phyloP scores from a whole-genome alignment of 2,797 vertebrate species.

The Tauraco hartlaubi region DNA sequence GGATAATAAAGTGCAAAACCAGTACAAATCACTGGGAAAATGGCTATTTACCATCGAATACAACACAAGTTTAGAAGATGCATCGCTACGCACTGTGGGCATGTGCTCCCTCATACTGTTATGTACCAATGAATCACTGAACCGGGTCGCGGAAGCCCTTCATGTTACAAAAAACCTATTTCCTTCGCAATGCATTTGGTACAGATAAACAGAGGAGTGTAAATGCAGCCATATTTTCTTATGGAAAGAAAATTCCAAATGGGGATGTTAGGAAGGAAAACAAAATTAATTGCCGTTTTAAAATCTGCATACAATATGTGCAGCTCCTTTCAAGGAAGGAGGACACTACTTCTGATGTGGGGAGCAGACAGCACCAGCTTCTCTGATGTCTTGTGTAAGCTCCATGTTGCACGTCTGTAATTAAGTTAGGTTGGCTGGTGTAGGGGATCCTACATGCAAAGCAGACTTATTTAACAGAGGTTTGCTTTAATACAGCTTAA shows the following conservation, averaged over 20 bases:
- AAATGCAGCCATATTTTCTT: background rate
- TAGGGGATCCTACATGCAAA: background rate
- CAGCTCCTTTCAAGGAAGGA: background rate
- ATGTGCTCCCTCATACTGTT: background rate
- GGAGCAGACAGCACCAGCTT: background rate
- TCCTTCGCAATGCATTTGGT: background rate
- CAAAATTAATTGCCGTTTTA: background rate
- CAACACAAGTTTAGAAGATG: background rate
- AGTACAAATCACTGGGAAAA: conserved; percentile 20
- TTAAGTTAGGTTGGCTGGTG: background rate
- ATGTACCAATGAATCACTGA: background rate
- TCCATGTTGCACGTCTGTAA: background rate
- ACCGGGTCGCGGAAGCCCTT: background rate
- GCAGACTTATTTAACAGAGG: background rate
- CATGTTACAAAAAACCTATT: background rate
- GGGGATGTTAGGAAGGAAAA: background rate
- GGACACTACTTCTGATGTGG: background rate
- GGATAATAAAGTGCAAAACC: background rate
- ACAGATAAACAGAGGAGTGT: background rate
- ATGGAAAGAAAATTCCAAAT: background rate
- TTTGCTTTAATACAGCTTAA: background rate
- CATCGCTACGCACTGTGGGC: background rate
- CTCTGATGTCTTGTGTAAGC: background rate
- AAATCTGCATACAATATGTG: background rate
- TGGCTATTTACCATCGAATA: background rate